Evolutionary conservation across 2,113 vertebrate species (phyloP).

Genomic region (Tychaedon coryphoeus): DNA sequence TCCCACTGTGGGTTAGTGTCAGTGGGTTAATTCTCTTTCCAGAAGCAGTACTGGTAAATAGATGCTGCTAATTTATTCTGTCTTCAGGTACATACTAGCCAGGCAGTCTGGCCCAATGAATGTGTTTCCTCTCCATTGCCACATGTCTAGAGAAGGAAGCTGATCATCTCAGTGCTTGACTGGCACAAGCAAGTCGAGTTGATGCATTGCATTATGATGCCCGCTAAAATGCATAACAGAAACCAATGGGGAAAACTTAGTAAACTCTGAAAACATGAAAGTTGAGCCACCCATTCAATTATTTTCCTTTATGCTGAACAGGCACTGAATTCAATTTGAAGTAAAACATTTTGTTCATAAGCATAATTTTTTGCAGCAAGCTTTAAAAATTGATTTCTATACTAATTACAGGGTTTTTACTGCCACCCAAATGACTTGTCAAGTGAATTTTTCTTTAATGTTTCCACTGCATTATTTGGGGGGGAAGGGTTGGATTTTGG

Average conservation of each 20-base stretch:
- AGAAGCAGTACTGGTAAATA: not conserved
- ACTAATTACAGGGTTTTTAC: not conserved
- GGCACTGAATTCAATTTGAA: not conserved
- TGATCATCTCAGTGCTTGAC: not conserved
- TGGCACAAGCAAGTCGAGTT: not conserved
- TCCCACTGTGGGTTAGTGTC: not conserved
- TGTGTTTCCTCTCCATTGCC: not conserved
- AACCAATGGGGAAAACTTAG: not conserved
- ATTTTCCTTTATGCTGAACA: not conserved
- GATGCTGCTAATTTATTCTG: not conserved
- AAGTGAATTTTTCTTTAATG: not conserved
- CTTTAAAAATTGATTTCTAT: constrained; percentile 24
- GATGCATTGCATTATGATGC: not conserved
- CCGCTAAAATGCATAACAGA: not conserved
- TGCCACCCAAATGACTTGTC: not conserved
- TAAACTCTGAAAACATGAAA: not conserved
- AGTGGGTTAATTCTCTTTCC: not conserved
- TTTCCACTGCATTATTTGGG: not conserved
- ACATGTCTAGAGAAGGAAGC: not conserved
- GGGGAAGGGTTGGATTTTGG: not conserved
- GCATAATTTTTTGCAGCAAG: not conserved
- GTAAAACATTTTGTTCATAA: not conserved
- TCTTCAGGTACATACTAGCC: not conserved
- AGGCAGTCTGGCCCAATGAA: not conserved
- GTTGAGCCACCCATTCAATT: not conserved